Conservation (phyloP, 1,140 invertebrate species). For the Caenorhabditis tropicalis region DNA sequence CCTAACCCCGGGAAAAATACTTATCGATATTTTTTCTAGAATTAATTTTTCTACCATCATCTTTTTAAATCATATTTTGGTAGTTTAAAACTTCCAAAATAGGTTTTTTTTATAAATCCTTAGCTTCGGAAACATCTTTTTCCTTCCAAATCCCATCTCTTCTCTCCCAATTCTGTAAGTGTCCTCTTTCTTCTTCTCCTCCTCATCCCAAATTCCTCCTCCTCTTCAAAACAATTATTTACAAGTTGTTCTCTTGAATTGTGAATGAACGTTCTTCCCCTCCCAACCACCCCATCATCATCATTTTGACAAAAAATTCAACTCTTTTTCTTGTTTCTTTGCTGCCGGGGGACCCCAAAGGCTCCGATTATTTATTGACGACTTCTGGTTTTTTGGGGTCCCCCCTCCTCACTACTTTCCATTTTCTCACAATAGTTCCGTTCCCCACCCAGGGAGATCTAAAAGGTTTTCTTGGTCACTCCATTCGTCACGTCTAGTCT, state of each 20-base stretch:
- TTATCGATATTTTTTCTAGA: too few species aligned
- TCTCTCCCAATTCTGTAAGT: too few species aligned
- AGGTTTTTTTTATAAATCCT: too few species aligned
- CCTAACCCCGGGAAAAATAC: too few species aligned
- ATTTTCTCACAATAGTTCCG: constrained; percentile 32
- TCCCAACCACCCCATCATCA: neutral
- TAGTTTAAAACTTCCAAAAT: too few species aligned
- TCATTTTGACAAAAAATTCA: neutral
- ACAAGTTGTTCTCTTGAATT: constrained; percentile 5
- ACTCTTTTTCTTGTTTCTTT: neutral
- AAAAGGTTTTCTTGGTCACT: constrained; percentile 20
- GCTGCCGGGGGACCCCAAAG: too few species aligned
- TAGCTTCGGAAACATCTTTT: too few species aligned
- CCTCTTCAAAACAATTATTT: constrained; percentile 23
- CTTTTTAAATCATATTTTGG: too few species aligned
- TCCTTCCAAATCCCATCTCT: too few species aligned
- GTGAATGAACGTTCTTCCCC: neutral
- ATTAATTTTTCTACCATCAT: too few species aligned
- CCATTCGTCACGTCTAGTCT: neutral
- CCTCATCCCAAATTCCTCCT: neutral
- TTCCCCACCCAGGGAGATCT: neutral
- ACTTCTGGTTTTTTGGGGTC: constrained; percentile 16
- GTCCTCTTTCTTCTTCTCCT: neutral
- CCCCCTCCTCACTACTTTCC: neutral
- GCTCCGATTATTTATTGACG: constrained; percentile 31